These are phyloP conservation scores for Teleiodes luculella DNA, from an alignment of 2,888 invertebrate species.

Conservation along the genomic window DNA sequence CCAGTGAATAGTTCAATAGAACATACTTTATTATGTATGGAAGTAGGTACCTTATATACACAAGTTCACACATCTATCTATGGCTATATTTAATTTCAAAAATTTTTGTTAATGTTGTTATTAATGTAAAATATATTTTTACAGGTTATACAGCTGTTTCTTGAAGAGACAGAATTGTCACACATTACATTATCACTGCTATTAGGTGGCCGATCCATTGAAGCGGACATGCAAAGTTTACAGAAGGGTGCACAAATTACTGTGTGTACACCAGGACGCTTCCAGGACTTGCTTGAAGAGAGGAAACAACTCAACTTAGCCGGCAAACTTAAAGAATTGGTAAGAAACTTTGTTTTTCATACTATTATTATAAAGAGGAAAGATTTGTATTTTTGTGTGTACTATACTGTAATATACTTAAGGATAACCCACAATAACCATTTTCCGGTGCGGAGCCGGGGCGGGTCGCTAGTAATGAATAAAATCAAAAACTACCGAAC, in stretches of 20 bases:
- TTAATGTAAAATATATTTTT: conserved; percentile 6
- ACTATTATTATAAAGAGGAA: too few species aligned
- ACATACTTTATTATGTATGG: too few species aligned
- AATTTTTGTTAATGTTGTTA: too few species aligned
- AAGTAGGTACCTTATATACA: too few species aligned
- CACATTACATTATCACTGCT: conserved; percentile 80
- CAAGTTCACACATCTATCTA: too few species aligned
- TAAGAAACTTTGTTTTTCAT: conserved; percentile 60
- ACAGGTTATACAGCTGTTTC: conserved; percentile 72
- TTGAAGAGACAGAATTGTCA: conserved; percentile 66
- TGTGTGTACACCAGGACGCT: conserved; percentile 95
- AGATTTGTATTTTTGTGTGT: neutral
- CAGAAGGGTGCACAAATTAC: conserved; percentile 89
- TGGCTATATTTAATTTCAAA: too few species aligned
- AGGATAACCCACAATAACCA: too few species aligned
- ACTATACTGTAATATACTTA: too few species aligned
- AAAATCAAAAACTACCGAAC: too few species aligned
- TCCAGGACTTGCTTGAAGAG: conserved; percentile 90
- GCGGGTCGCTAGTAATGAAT: too few species aligned
- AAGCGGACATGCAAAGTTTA: conserved; percentile 85
- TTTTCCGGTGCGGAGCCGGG: too few species aligned
- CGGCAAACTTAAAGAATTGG: conserved; percentile 86
- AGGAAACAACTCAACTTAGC: conserved; percentile 84
- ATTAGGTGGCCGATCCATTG: conserved; percentile 90
- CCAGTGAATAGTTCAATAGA: too few species aligned